Conservation (phyloP, 2,888 invertebrate genomes). For the Callimorpha dominula region DNA sequence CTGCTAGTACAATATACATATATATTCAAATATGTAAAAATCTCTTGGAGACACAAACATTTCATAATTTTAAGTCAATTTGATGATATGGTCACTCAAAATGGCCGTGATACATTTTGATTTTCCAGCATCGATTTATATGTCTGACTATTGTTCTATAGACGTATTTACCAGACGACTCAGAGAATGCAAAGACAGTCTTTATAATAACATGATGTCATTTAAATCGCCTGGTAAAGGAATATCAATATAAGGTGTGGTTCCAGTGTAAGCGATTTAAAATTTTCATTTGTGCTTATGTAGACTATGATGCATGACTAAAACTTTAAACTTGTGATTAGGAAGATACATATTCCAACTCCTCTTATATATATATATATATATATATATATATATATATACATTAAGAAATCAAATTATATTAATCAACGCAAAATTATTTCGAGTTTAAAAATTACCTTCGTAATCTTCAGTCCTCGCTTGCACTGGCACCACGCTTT, state of each 20-base stretch:
- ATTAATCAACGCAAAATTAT: no score
- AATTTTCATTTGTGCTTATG: background rate
- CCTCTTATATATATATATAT: background rate
- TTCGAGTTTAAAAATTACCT: background rate
- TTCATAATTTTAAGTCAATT: background rate
- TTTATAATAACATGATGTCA: slow-evolving; percentile 5
- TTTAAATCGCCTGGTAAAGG: slow-evolving; percentile 15
- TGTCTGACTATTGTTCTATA: slow-evolving; percentile 9
- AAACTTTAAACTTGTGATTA: background rate
- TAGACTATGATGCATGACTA: background rate
- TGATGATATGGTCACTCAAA: background rate
- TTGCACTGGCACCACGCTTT: slow-evolving; percentile 3
- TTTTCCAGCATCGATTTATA: background rate
- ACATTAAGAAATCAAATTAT: no score
- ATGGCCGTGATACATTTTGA: background rate
- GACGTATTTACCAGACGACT: slow-evolving; percentile 13
- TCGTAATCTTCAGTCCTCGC: background rate
- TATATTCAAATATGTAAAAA: background rate
- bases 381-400: background rate
- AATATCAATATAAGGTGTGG: slow-evolving; percentile 7
- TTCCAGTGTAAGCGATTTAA: background rate
- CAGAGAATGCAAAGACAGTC: slow-evolving; percentile 17
- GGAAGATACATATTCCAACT: background rate
- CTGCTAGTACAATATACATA: background rate
- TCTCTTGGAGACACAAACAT: background rate